Percentiles rank a stretch among this genome's conserved stretches.
Evolutionary conservation across 2,797 vertebrate species (phyloP).

Genomic region (Hippopotamyrus pictus): DNA sequence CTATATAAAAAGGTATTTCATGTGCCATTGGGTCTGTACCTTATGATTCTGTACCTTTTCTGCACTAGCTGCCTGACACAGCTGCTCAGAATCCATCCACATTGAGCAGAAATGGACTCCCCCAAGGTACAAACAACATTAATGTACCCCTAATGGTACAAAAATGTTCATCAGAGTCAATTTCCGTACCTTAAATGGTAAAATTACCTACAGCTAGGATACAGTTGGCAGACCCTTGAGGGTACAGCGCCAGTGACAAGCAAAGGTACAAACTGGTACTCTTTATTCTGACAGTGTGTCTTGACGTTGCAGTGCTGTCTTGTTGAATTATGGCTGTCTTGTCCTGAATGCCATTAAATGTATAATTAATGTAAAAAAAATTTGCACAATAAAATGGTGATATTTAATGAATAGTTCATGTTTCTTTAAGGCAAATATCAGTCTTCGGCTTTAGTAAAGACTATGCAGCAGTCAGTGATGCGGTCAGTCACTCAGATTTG

Average conservation of each 20-base stretch:
- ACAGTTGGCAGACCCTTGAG: neutral
- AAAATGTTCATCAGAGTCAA: neutral
- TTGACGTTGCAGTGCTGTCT: neutral
- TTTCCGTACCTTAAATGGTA: neutral
- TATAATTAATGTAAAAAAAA: neutral
- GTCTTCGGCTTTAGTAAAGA: neutral
- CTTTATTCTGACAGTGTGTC: neutral
- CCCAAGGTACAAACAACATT: neutral
- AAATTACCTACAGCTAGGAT: neutral
- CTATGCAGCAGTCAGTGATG: neutral
- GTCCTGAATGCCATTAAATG: neutral
- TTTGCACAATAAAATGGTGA: neutral
- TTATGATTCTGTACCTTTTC: neutral
- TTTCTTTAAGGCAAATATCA: neutral
- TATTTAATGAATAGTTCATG: neutral
- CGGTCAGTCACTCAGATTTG: neutral
- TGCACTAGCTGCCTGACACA: neutral
- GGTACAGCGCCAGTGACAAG: neutral
- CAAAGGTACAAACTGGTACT: neutral
- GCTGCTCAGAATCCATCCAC: neutral
- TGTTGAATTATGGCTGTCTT: neutral
- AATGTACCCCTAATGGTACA: neutral
- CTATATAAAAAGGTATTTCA: neutral
- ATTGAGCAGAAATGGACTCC: neutral
- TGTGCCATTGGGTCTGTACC: neutral